A percentile compares a stretch with the other conserved stretches of the same genome.
phyloP scores from a whole-genome alignment of 2,797 vertebrate species.

The Crenuchus spilurus region DNA sequence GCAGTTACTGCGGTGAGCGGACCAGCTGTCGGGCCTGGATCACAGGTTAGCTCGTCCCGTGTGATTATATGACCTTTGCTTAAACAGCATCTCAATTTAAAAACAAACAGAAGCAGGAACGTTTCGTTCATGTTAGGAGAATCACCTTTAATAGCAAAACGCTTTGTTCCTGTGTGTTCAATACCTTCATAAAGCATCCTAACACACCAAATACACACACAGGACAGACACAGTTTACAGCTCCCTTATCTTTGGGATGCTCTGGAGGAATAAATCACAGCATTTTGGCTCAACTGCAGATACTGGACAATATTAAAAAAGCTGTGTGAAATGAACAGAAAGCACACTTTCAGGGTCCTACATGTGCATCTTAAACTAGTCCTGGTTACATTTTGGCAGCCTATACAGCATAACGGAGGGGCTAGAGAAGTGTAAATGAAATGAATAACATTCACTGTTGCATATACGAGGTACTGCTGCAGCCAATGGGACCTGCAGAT shows the following conservation, averaged over 20 bases:
- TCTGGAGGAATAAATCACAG: not conserved
- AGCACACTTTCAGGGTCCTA: not conserved
- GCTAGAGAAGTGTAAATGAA: not conserved
- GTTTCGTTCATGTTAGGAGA: not conserved
- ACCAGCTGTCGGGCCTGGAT: not conserved
- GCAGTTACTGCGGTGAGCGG: not conserved
- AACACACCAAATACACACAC: not conserved
- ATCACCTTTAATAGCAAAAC: not conserved
- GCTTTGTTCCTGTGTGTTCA: not conserved
- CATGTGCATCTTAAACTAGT: not conserved
- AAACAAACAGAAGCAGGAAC: not conserved
- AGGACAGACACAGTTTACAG: not conserved
- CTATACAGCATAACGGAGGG: not conserved
- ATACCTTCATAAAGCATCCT: not conserved
- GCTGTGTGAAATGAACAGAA: not conserved
- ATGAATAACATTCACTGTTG: not conserved
- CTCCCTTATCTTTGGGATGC: not conserved
- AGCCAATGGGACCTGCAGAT: not conserved
- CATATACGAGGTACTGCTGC: slow-evolving; percentile 9
- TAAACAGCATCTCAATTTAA: not conserved
- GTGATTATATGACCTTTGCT: not conserved
- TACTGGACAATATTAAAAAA: not conserved
- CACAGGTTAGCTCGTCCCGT: not conserved
- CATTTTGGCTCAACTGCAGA: not conserved
- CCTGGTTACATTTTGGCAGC: not conserved